A percentile compares a stretch with the other conserved stretches of the same genome.
phyloP scores from a whole-genome alignment of 2,113 vertebrate genomes.

The Phainopepla nitens region DNA sequence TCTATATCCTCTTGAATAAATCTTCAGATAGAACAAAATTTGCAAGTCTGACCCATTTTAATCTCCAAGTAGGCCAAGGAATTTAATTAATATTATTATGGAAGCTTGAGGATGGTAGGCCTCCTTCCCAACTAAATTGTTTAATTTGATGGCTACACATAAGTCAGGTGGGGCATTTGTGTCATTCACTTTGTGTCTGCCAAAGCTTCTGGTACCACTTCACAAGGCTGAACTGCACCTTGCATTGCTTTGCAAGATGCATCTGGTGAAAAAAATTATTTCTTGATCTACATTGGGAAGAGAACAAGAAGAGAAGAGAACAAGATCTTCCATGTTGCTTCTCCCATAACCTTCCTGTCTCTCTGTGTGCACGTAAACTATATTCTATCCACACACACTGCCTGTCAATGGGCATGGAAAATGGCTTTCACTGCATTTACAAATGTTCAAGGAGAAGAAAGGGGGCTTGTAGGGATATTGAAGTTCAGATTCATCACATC shows the following conservation, averaged over 20 bases:
- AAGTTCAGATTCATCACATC: background rate
- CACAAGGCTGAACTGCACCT: background rate
- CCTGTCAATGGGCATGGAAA: background rate
- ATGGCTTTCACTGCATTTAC: background rate
- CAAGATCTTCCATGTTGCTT: background rate
- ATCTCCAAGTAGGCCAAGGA: background rate
- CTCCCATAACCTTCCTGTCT: background rate
- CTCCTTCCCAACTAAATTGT: background rate
- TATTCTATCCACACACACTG: background rate
- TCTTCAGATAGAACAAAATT: background rate
- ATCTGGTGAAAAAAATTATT: background rate
- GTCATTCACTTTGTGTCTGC: too few species aligned
- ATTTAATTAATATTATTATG: background rate
- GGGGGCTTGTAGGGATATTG: fast-evolving
- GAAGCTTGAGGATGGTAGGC: background rate
- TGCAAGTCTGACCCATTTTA: background rate
- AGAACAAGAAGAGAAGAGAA: background rate
- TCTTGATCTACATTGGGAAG: background rate
- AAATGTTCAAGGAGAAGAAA: background rate
- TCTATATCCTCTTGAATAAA: background rate
- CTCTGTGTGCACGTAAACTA: background rate
- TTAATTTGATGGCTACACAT: background rate
- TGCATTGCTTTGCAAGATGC: background rate
- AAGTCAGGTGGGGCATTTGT: fast-evolving
- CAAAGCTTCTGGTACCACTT: background rate